Evolutionary conservation across 2,113 vertebrate species (phyloP), one percentile per base, ranked within the genome.

Genomic region (Hemichromis elongatus): DNA sequence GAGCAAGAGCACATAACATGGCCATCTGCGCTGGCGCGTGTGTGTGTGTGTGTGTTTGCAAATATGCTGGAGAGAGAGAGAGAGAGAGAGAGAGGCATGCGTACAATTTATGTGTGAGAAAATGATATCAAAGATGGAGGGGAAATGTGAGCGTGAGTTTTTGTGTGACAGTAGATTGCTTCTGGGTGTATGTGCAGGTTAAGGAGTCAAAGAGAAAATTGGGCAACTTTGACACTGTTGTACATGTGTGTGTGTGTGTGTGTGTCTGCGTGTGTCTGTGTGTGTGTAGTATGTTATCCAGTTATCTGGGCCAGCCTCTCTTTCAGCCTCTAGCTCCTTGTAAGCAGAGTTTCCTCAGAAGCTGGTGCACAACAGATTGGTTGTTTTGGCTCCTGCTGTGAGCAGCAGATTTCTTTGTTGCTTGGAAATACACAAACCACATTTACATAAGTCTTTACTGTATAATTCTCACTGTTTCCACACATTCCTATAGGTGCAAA

Each of bases 1-100:
- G 91, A 89, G 91, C 45, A 90, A 91, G 89, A 88, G 89, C 85
- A 87, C 82, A 90, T 66, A 86, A 82, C 88, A 84, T 35, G n/a
- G 86, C 95, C 95, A 95, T 95, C 94, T 95, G 94, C 94, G 83
- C 80, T 86, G 68, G 81, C 6, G 19, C 24, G 66, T 18, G 61
- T 52, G 42, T 57, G 7, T 55, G 82, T 30, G 14, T 56, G 47
- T 83, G n/a, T 83, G 24, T 56, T 45, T 77, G 82, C 14, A 75
- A 53, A 81, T 52, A 47, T 80, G 75, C 21, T 83, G 50, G n/a
- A n/a, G n/a, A n/a, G n/a, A n/a, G n/a, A 42, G 53, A 54, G 28
- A 19, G 47, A 66, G 19, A 57, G 54, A 33, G 52, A 42, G 40
- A 37, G n/a, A 52, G 77, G 85, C 57, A 56, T 70, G 57, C 59